Conservation (phyloP, 2,797 vertebrate genomes). For the Phylloscopus collybita region DNA sequence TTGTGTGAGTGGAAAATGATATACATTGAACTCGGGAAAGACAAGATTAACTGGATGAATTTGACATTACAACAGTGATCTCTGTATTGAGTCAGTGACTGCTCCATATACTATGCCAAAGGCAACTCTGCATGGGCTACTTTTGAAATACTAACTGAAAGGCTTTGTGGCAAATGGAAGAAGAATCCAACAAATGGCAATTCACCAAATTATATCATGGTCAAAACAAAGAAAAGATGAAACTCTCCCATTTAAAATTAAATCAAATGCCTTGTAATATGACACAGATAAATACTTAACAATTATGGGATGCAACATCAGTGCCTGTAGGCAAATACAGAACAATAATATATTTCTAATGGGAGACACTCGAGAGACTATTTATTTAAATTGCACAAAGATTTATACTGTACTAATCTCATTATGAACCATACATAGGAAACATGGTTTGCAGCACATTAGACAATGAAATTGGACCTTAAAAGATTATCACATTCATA, state of each 20-base stretch:
- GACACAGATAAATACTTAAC: constrained; percentile 36
- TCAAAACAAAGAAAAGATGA: constrained; percentile 15
- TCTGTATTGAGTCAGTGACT: not conserved
- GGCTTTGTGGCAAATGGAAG: not conserved
- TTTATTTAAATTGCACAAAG: constrained; percentile 34
- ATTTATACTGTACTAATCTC: constrained; percentile 41
- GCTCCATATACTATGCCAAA: not conserved
- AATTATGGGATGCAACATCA: constrained; percentile 25
- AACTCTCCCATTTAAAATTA: constrained; percentile 15
- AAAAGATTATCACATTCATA: not conserved
- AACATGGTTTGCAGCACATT: not conserved
- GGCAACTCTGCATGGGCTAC: not conserved
- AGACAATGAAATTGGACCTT: not conserved
- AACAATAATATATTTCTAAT: constrained; percentile 27
- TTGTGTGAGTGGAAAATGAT: not conserved
- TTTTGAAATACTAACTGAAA: not conserved
- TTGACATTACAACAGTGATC: not conserved
- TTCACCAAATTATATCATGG: not conserved
- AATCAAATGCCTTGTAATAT: constrained; percentile 22
- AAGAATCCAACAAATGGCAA: not conserved
- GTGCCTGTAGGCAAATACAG: not conserved
- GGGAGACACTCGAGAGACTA: not conserved
- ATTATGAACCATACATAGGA: constrained; percentile 2
- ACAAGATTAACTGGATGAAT: not conserved
- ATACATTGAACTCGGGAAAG: not conserved